Percentiles rank a stretch among this genome's conserved stretches.
These are phyloP conservation scores for Drosophila sp. DNA, from an alignment of 1,140 invertebrate species.

Conservation along the genomic window DNA sequence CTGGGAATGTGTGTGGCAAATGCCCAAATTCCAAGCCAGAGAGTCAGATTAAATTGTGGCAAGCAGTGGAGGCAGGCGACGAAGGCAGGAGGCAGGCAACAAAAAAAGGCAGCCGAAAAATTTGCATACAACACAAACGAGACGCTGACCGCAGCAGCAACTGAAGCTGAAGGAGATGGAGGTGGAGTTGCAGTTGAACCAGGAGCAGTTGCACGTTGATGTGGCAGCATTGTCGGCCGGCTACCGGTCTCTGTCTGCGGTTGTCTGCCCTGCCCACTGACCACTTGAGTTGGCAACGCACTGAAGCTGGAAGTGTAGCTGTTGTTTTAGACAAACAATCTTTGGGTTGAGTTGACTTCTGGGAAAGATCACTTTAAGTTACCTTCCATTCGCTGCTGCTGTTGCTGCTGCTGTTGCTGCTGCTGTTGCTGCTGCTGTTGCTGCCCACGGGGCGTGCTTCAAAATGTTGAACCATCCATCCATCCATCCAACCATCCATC, in stretches of 20 bases:
- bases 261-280: conserved; percentile 50
- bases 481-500: conserved; percentile 10
- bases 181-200: conserved; percentile 11
- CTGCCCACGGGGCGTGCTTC: conserved; percentile 55
- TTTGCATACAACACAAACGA: conserved; percentile 83
- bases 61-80: conserved; percentile 8
- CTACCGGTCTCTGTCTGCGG: conserved; percentile 73
- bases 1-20: conserved; percentile 29
- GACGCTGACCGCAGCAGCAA: conserved; percentile 56
- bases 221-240: conserved; percentile 37
- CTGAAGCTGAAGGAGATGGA: conserved; percentile 29
- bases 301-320: conserved; percentile 34
- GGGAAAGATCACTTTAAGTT: conserved; percentile 72
- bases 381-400: background rate
- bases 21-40: conserved; percentile 60
- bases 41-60: conserved; percentile 56
- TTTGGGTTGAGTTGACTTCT: conserved; percentile 61
- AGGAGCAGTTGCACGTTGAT: conserved; percentile 50
- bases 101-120: conserved; percentile 74
- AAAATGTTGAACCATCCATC: conserved; percentile 8
- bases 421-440: background rate
- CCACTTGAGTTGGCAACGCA: conserved; percentile 26
- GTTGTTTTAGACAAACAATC: conserved; percentile 60
- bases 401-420: conserved; percentile 26
- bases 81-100: conserved; percentile 36